These are phyloP conservation scores for Anhinga rufa DNA, from an alignment of 2,113 vertebrate species.

Conservation along the genomic window DNA sequence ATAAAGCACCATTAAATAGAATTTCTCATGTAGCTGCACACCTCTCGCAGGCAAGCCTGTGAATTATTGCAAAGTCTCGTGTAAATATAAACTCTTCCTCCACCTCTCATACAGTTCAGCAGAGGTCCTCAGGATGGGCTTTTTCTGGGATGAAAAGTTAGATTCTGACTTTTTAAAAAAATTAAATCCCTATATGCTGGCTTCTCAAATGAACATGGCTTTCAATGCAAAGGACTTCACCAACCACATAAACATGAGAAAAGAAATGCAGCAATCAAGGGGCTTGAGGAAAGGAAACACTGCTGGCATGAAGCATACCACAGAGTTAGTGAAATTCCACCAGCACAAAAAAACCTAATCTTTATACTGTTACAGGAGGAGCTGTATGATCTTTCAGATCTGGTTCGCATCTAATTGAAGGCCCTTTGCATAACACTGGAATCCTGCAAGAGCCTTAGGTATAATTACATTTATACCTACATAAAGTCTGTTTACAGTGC, in stretches of 20 bases:
- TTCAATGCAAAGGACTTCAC: not conserved
- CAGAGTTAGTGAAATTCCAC: not conserved
- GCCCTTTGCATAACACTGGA: not conserved
- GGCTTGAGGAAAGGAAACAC: not conserved
- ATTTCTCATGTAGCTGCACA: not conserved
- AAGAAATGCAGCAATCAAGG: not conserved
- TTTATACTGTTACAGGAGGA: not conserved
- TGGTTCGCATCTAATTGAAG: not conserved
- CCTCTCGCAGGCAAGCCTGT: not conserved
- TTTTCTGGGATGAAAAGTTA: not conserved
- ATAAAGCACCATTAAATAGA: not conserved
- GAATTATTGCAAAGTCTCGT: not conserved
- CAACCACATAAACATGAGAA: not conserved
- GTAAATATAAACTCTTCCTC: not conserved
- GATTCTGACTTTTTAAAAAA: not conserved
- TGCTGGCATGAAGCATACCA: not conserved
- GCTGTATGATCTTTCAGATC: not conserved
- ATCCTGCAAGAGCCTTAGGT: not conserved
- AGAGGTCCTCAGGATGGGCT: not conserved
- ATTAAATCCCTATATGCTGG: not conserved
- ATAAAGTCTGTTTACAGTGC: not conserved
- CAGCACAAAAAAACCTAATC: not conserved
- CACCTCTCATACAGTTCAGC: not conserved
- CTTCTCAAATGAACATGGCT: not conserved
- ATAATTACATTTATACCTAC: not conserved